phyloP scores from a whole-genome alignment of 2,113 vertebrate species.

The Stigmatopora argus region DNA sequence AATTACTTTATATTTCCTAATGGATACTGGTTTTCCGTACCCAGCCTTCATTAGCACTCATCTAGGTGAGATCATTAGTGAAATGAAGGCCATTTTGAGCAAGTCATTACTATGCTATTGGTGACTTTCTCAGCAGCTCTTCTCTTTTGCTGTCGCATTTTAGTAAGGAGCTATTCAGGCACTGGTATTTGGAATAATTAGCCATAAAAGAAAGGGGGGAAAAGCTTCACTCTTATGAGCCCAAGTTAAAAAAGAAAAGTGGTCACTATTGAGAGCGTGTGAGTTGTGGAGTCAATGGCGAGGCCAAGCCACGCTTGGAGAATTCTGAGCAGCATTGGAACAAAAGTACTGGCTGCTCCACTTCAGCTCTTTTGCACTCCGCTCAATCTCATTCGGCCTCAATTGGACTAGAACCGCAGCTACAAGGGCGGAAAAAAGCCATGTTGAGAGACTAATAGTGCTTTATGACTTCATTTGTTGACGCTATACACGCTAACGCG shows the following conservation, averaged over 20 bases:
- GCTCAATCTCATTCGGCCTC: constrained; percentile 26
- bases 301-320: constrained; percentile 31
- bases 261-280: constrained; percentile 24
- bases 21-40: not conserved
- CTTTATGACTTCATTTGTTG: too few species aligned
- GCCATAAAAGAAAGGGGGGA: not conserved
- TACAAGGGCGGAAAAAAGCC: not conserved
- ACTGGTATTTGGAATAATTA: constrained; percentile 10
- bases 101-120: constrained; percentile 37
- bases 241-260: constrained; percentile 14
- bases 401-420: constrained; percentile 27
- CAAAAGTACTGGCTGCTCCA: constrained; percentile 33
- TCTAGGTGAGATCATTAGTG: not conserved
- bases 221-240: constrained; percentile 14
- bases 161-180: not conserved
- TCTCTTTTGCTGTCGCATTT: not conserved
- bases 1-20: too few species aligned
- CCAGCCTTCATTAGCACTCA: constrained; percentile 1
- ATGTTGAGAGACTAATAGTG: constrained; percentile 7
- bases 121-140: not conserved
- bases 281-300: constrained; percentile 31
- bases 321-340: constrained; percentile 53
- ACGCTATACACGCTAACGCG: too few species aligned
- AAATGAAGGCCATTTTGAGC: constrained; percentile 14
- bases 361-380: constrained; percentile 1